Evolutionary conservation across 2,797 vertebrate genomes (phyloP).

Genomic region (Tinamus major): DNA sequence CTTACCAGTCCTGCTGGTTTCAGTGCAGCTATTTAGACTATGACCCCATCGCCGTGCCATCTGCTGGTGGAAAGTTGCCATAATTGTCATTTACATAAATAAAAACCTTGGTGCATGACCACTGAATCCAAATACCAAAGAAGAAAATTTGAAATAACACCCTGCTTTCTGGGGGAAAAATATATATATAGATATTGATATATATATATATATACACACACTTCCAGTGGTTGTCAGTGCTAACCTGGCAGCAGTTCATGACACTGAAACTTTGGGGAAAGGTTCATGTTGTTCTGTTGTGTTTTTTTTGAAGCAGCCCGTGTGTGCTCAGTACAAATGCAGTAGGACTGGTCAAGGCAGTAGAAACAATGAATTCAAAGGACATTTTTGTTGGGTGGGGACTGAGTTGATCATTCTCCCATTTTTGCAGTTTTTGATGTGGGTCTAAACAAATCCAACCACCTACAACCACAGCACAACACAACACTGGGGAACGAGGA

Average conservation of each 20-base stretch:
- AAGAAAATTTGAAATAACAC: background rate
- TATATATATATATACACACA: background rate
- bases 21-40: background rate
- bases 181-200: too few species aligned
- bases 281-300: background rate
- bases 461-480: background rate
- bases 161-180: background rate
- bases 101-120: background rate
- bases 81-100: rapidly evolving
- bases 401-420: background rate
- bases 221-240: background rate
- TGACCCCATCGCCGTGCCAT: background rate
- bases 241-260: background rate
- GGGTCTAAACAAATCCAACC: background rate
- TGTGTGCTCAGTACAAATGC: background rate
- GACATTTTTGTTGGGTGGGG: rapidly evolving
- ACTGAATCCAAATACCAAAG: rapidly evolving
- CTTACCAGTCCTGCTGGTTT: background rate
- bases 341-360: background rate
- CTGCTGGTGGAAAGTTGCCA: slow-evolving; percentile 27
- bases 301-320: background rate
- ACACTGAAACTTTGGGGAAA: background rate
- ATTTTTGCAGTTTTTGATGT: background rate
- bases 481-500: background rate
- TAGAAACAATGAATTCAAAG: background rate